These are phyloP conservation scores for Thumatha senex DNA, from an alignment of 2,888 invertebrate genomes.

Conservation along the genomic window DNA sequence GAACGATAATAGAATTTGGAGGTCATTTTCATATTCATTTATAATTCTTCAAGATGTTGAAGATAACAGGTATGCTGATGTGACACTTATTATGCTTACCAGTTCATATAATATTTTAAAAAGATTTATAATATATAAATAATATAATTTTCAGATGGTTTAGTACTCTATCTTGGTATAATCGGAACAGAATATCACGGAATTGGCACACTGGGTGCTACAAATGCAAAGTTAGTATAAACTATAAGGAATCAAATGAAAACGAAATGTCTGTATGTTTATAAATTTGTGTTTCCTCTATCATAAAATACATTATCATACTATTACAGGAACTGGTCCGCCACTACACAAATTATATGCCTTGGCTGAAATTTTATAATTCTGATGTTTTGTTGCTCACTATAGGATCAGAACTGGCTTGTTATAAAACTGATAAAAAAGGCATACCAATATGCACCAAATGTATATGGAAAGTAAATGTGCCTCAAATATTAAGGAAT, in stretches of 20 bases:
- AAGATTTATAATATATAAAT: no score
- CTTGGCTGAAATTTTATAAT: slow-evolving; percentile 61
- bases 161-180: slow-evolving; percentile 44
- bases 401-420: slow-evolving; percentile 58
- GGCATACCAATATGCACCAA: slow-evolving; percentile 46
- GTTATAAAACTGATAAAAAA: slow-evolving; percentile 51
- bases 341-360: slow-evolving; percentile 66
- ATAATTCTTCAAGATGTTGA: slow-evolving; percentile 43
- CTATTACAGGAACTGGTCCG: slow-evolving; percentile 56
- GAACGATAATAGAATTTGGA: slow-evolving; percentile 63
- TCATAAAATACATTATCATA: background rate
- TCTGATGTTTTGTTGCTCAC: slow-evolving; percentile 56
- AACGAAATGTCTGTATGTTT: background rate
- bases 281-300: no score
- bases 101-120: no score
- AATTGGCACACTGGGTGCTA: slow-evolving; percentile 71
- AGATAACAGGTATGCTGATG: slow-evolving; percentile 37
- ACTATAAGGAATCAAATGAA: background rate
- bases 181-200: slow-evolving; percentile 59
- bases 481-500: slow-evolving; percentile 57
- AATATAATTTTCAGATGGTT: slow-evolving; percentile 7
- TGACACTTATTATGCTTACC: no score
- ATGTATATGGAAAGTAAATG: slow-evolving; percentile 55
- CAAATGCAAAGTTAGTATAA: slow-evolving; percentile 44
- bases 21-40: slow-evolving; percentile 36